These are phyloP conservation scores for Euleptes europaea DNA, from an alignment of 2,113 vertebrate genomes.

Conservation along the genomic window DNA sequence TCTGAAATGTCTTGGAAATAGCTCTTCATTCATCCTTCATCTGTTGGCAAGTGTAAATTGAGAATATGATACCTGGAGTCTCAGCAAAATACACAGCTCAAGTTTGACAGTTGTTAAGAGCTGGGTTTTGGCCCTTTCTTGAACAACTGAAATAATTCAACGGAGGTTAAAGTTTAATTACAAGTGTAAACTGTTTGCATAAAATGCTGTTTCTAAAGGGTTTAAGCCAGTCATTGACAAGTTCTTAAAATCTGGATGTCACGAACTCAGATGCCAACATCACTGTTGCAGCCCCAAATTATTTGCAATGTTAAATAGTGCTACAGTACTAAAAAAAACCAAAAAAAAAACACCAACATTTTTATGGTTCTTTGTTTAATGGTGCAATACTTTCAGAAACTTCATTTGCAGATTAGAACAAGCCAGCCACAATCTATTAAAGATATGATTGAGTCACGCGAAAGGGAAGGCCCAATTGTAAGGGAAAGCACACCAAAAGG, in stretches of 20 bases:
- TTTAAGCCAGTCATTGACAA: neutral
- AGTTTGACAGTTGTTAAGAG: conserved; percentile 18
- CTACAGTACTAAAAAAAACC: conserved; percentile 28
- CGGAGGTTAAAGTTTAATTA: conserved; percentile 26
- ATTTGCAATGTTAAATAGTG: conserved; percentile 8
- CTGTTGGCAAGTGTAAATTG: conserved; percentile 47
- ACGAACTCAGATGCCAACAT: conserved; percentile 9
- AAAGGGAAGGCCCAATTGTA: conserved; percentile 43
- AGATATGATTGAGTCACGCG: conserved; percentile 26
- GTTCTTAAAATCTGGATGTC: conserved; percentile 31
- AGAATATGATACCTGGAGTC: conserved; percentile 20
- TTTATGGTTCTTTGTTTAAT: conserved; percentile 22
- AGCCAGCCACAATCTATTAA: conserved; percentile 38
- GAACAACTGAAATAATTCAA: conserved; percentile 1
- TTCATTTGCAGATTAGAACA: conserved; percentile 53
- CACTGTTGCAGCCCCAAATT: conserved; percentile 4
- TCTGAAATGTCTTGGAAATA: conserved; percentile 4
- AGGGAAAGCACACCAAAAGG: conserved; percentile 54
- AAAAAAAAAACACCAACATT: neutral
- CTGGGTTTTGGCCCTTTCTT: conserved; percentile 3
- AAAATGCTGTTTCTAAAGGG: conserved; percentile 5
- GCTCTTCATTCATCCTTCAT: conserved; percentile 36
- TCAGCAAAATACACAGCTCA: conserved; percentile 15
- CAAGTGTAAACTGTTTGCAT: conserved; percentile 23
- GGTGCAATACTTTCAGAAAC: conserved; percentile 47